Base-by-base conservation (phyloP, 2,113 vertebrate genomes). In the Tyrannus savana region DNA sequence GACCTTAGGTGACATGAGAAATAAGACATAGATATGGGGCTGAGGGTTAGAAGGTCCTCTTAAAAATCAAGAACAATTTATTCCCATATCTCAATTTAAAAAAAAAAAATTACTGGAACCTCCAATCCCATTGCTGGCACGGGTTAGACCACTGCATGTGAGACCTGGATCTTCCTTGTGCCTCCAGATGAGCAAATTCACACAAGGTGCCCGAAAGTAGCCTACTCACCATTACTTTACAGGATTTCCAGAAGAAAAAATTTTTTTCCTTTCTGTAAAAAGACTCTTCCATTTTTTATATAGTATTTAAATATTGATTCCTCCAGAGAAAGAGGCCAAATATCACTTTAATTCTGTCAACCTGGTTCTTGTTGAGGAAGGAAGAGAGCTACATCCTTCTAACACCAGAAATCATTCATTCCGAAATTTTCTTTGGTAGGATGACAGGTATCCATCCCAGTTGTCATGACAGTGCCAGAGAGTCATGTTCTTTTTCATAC, bases 121-220 rank as follows among this genome's bases (percentile, higher is more conserved):
- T 52, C 18, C 18, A 84, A 21, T 33, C 13, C 30, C 37, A 53
- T 18, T 42, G 23, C 41, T 74, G 64, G 56, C 18, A 50, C 14
- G 24, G 9, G 19, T 91, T 84, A 64, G 33, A 13, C 3, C 12
- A 56, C 28, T 52, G 31, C 17, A 22, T 5, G 28, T 35, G 44
- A 73, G 9, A 52, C 0, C 1, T 30, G 9, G 6, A n/a, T 64
- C 18, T 12, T 37, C 19, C 23, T 74, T 3, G 1, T 1, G 0
- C 14, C 12, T 66, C 23, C 24, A 58, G 37, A 10, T 73, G 41
- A 55, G 14, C 6, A 60, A 17, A 35, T 66, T 62, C 15, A 74
- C 7, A 22, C 6, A 14, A 37, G 0, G 0, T 69, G 16, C 23
- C 50, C 39, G 37, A 81, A 74, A 71, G 31, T 24, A 47, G 7